Evolutionary conservation across 2,113 vertebrate species (phyloP).

Genomic region (Chionis minor): DNA sequence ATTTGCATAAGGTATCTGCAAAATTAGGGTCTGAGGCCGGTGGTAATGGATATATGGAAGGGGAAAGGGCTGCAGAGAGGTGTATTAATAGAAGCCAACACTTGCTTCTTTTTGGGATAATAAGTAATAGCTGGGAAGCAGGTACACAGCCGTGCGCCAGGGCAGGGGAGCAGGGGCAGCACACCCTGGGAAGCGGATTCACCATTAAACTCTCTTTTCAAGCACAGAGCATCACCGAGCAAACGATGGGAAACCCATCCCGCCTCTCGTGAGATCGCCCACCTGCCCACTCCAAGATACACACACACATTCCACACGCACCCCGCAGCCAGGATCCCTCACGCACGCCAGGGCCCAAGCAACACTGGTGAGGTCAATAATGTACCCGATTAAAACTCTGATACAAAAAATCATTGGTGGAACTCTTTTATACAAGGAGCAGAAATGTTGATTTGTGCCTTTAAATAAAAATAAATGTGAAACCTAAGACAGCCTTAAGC

Average conservation of each 20-base stretch:
- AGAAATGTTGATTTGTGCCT: background rate
- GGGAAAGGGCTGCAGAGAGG: background rate
- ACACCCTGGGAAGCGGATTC: fast-evolving
- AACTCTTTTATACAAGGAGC: background rate
- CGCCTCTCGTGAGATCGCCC: background rate
- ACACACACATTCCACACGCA: background rate
- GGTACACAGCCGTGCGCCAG: fast-evolving
- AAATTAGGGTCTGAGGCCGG: background rate
- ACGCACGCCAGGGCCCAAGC: background rate
- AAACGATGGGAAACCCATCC: background rate
- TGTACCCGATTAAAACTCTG: background rate
- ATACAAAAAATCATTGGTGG: background rate
- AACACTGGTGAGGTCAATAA: background rate
- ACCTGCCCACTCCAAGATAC: background rate
- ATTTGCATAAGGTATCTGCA: background rate
- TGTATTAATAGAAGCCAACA: fast-evolving
- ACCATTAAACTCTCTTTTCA: background rate
- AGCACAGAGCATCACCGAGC: fast-evolving
- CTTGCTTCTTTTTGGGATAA: background rate
- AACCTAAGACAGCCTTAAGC: background rate
- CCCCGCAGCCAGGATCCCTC: background rate
- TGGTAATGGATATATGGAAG: fast-evolving
- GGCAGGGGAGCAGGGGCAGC: background rate
- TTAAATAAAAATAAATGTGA: background rate
- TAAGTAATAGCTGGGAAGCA: background rate